These are phyloP conservation scores for Plagodis dolabraria DNA, from an alignment of 2,888 invertebrate species.

Conservation along the genomic window DNA sequence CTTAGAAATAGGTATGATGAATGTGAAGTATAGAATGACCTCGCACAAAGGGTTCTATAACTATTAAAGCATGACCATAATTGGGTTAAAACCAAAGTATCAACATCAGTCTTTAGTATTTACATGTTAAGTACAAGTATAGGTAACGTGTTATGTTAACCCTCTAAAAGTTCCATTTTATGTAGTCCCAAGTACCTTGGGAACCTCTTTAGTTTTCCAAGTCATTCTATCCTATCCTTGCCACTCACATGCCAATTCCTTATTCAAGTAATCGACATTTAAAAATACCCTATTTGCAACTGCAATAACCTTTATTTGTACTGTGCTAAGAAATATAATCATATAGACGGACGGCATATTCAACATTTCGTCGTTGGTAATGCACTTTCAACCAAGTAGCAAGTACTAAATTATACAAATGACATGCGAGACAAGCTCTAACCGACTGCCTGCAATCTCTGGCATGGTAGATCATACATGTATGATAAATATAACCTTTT, in stretches of 20 bases:
- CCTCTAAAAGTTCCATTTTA: too few species aligned
- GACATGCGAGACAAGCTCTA: slow-evolving; percentile 49
- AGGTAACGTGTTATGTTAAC: too few species aligned
- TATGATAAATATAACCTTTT: slow-evolving; percentile 45
- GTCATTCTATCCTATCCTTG: slow-evolving; percentile 1
- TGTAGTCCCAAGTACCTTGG: too few species aligned
- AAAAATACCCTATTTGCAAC: background rate
- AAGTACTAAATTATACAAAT: slow-evolving; percentile 62
- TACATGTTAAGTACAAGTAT: too few species aligned
- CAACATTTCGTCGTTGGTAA: slow-evolving; percentile 13
- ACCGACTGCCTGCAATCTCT: slow-evolving; percentile 49
- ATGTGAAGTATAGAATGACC: too few species aligned
- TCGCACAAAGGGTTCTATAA: too few species aligned
- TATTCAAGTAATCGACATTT: slow-evolving; percentile 3
- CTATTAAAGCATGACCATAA: too few species aligned
- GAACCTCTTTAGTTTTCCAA: background rate
- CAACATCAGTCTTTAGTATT: too few species aligned
- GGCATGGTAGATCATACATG: slow-evolving; percentile 38
- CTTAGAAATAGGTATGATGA: too few species aligned
- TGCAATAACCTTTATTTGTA: background rate
- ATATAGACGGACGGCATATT: background rate
- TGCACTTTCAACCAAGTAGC: slow-evolving; percentile 52
- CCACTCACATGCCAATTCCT: slow-evolving; percentile 17
- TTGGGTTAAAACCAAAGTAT: too few species aligned
- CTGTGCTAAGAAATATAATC: slow-evolving; percentile 10